A percentile compares a stretch with the other conserved stretches of the same genome.
phyloP scores from a whole-genome alignment of 2,888 invertebrate species.

The Cryptocheilus praepositus region DNA sequence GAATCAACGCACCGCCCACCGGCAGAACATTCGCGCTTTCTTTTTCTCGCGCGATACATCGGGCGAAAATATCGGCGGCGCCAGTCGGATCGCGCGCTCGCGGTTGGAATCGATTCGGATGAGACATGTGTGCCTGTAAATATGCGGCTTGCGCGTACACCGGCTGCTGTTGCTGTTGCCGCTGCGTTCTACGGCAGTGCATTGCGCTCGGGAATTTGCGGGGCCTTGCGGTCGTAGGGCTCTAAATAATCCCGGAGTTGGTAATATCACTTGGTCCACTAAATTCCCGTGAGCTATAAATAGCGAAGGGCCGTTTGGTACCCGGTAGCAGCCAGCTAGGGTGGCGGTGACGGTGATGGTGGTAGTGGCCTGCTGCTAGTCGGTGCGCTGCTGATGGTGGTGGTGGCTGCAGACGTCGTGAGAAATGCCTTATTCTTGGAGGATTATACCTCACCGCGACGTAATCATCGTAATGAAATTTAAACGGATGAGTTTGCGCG shows the following conservation, averaged over 20 bases:
- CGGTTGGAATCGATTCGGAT: conserved; percentile 2
- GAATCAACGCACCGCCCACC: too few species aligned
- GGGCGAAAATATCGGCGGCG: too few species aligned
- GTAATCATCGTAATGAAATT: conserved; percentile 62
- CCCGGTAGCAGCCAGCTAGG: conserved; percentile 24
- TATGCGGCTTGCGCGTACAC: conserved; percentile 19
- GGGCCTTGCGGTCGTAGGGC: conserved; percentile 45
- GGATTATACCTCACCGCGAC: neutral
- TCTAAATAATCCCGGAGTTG: conserved; percentile 57
- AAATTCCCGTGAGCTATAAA: conserved; percentile 46
- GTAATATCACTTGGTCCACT: conserved; percentile 54
- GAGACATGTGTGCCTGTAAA: conserved; percentile 7
- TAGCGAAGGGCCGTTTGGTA: conserved; percentile 27
- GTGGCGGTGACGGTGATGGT: neutral
- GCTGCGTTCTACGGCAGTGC: neutral
- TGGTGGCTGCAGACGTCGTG: neutral
- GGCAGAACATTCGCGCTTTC: too few species aligned
- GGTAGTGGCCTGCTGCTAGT: too few species aligned
- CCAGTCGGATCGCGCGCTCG: neutral
- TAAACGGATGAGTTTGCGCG: conserved; percentile 35
- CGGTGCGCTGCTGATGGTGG: neutral
- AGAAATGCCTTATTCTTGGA: conserved; percentile 32
- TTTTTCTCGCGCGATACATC: too few species aligned
- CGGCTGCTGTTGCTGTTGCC: conserved; percentile 18
- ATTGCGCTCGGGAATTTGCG: conserved; percentile 40